A percentile compares a stretch with the other conserved stretches of the same genome.
phyloP scores from a whole-genome alignment of 2,888 invertebrate genomes.

The Stratiomys singularior region DNA sequence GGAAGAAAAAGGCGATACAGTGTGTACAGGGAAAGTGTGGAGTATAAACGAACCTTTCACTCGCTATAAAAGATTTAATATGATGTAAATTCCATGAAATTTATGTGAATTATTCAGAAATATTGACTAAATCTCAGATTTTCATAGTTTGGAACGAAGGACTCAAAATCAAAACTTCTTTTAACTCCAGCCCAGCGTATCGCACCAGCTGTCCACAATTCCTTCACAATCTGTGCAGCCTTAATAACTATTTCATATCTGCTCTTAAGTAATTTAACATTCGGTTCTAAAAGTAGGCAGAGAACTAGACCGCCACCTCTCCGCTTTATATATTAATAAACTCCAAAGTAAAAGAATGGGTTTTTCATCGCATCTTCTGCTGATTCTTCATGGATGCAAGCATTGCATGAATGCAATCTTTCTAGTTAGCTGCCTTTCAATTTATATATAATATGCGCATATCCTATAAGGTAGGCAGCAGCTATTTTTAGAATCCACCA shows the following conservation, averaged over 20 bases:
- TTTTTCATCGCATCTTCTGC: background rate
- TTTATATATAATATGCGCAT: background rate
- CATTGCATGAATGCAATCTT: constrained; percentile 13
- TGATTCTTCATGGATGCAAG: background rate
- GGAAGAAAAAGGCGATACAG: too few relatives aligned
- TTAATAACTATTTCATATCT: background rate
- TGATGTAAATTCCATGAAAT: too few relatives aligned
- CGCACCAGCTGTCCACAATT: too few relatives aligned
- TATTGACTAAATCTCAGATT: too few relatives aligned
- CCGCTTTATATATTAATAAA: constrained; percentile 2
- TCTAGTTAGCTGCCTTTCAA: constrained; percentile 23
- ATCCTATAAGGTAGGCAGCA: background rate
- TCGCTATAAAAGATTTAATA: too few relatives aligned
- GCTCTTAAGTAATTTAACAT: background rate
- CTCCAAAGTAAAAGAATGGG: constrained; percentile 13
- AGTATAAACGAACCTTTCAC: too few relatives aligned
- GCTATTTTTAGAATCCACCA: constrained; percentile 44
- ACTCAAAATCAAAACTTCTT: too few relatives aligned
- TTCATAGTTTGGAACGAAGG: too few relatives aligned
- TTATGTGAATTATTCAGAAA: too few relatives aligned
- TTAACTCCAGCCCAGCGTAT: too few relatives aligned
- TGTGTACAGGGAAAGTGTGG: too few relatives aligned
- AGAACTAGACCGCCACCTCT: background rate
- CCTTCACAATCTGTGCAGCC: too few relatives aligned
- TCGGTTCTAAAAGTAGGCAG: background rate